A percentile compares a stretch with the other conserved stretches of the same genome.
Conservation (phyloP, 2,113 vertebrate genomes). For the Tamias sibiricus region DNA sequence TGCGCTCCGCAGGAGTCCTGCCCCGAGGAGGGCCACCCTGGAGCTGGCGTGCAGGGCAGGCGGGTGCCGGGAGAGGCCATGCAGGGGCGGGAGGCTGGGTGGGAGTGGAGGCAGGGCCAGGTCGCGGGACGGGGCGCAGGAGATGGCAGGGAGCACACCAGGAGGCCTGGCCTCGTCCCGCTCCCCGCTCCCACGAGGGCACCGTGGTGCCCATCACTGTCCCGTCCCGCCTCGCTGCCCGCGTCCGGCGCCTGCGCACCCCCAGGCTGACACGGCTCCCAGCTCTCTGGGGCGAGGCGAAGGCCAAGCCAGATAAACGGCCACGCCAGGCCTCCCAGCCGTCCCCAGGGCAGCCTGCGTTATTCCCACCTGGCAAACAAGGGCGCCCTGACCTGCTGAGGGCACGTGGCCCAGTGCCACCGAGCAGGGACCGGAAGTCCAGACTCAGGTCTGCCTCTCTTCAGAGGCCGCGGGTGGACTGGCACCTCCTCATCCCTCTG, state of each 20-base stretch:
- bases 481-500: background rate
- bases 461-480: background rate
- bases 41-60: background rate
- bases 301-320: background rate
- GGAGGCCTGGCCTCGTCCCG: background rate
- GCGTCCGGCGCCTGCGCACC: fast-evolving
- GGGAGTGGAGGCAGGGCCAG: background rate
- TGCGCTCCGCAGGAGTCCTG: background rate
- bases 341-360: background rate
- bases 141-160: background rate
- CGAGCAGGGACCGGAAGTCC: background rate
- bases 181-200: fast-evolving
- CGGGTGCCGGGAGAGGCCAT: background rate
- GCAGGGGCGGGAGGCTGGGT: background rate
- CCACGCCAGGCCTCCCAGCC: background rate
- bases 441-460: background rate
- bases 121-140: background rate
- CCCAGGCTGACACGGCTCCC: background rate
- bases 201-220: fast-evolving
- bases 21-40: background rate
- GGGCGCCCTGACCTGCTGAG: background rate
- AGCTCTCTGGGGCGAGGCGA: background rate
- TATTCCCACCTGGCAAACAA: background rate
- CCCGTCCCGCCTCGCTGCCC: fast-evolving
- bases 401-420: background rate